Evolutionary conservation across 2,113 vertebrate species (phyloP).

Genomic region (Ophiodon elongatus): DNA sequence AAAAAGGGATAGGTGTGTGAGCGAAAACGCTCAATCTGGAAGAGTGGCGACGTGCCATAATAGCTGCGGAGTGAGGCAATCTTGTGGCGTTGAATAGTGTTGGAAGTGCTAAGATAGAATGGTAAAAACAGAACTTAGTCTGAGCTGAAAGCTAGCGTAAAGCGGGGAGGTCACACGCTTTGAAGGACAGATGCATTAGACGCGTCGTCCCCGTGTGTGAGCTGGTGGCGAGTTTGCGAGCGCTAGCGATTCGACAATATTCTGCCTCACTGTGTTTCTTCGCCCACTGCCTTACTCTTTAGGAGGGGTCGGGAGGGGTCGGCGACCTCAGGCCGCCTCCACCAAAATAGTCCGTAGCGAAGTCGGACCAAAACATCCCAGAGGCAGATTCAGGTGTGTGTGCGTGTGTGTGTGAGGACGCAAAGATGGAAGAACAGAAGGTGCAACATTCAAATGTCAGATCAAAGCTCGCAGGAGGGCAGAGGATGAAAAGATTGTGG

Average conservation of each 20-base stretch:
- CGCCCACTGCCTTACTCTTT: constrained; percentile 7
- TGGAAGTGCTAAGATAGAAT: constrained; percentile 54
- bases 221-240: constrained; percentile 11
- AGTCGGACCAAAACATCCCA: constrained; percentile 41
- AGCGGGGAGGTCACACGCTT: constrained; percentile 40
- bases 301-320: constrained; percentile 11
- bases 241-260: neutral
- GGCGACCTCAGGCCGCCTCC: constrained; percentile 12
- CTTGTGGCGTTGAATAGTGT: constrained; percentile 57
- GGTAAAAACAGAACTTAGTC: constrained; percentile 55
- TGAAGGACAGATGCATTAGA: constrained; percentile 48
- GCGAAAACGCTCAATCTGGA: constrained; percentile 73
- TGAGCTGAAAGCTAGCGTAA: constrained; percentile 42
- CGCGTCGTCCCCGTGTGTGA: constrained; percentile 21
- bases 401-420: constrained; percentile 28
- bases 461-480: constrained; percentile 73
- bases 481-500: constrained; percentile 71
- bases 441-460: constrained; percentile 71
- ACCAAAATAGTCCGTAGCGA: neutral
- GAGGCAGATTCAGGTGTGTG: constrained; percentile 44
- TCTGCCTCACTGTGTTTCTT: constrained; percentile 33
- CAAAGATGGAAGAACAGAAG: constrained; percentile 65
- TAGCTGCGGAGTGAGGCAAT: constrained; percentile 62
- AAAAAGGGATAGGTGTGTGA: constrained; percentile 56
- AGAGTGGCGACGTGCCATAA: constrained; percentile 68